Percentiles rank a stretch among this genome's conserved stretches.
These are phyloP conservation scores for Drepana falcataria DNA, from an alignment of 2,888 invertebrate species.

Conservation along the genomic window DNA sequence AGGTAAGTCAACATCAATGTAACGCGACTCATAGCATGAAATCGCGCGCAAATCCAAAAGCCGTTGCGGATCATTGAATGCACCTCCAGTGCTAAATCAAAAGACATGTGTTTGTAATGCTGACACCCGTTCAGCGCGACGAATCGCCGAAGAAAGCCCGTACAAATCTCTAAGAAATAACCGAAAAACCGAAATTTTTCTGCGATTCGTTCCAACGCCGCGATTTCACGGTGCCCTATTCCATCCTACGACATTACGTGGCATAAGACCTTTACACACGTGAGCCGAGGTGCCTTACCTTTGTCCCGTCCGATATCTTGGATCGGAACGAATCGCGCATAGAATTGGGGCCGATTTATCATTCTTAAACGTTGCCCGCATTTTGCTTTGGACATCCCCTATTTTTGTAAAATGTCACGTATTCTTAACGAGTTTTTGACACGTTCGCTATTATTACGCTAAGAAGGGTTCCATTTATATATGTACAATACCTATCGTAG, in stretches of 20 bases:
- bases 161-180: constrained; percentile 78
- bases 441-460: constrained; percentile 27
- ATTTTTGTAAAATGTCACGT: constrained; percentile 67
- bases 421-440: constrained; percentile 44
- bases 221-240: constrained; percentile 74
- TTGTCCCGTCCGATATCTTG: constrained; percentile 48
- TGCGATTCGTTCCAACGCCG: constrained; percentile 69
- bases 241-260: constrained; percentile 37
- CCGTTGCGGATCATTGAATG: constrained; percentile 60
- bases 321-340: constrained; percentile 70
- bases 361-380: constrained; percentile 66
- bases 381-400: constrained; percentile 61
- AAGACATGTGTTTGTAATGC: constrained; percentile 73
- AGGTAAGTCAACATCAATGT: constrained; percentile 78
- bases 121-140: constrained; percentile 73
- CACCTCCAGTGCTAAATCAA: constrained; percentile 58
- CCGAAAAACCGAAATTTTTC: constrained; percentile 80
- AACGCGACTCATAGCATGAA: constrained; percentile 69
- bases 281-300: constrained; percentile 56
- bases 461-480: neutral
- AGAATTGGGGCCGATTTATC: constrained; percentile 69
- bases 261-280: constrained; percentile 9
- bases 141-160: constrained; percentile 77
- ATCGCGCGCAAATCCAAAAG: constrained; percentile 73
- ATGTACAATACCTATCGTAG: too few species aligned